Evolutionary conservation across 2,113 vertebrate species (phyloP).

Genomic region (Polyodon spathula): DNA sequence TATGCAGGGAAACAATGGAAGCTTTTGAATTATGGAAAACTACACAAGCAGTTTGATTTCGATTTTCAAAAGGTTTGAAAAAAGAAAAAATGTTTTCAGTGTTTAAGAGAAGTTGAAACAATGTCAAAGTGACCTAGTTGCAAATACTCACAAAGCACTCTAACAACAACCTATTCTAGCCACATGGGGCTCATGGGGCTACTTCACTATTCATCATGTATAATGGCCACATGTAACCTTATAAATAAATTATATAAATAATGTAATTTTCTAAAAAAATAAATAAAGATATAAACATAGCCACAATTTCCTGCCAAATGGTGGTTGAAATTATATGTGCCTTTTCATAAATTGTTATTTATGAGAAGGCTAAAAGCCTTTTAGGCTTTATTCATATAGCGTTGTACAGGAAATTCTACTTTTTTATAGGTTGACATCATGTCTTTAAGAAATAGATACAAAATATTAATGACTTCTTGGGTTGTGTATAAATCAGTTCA

Average conservation of each 20-base stretch:
- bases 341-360: conserved; percentile 57
- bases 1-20: conserved; percentile 69
- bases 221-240: conserved; percentile 28
- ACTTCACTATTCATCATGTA: neutral
- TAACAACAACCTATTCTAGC: too few species aligned
- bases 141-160: too few species aligned
- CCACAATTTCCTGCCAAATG: conserved; percentile 55
- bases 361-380: conserved; percentile 55
- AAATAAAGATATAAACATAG: conserved; percentile 54
- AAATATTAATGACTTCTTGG: conserved; percentile 66
- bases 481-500: conserved; percentile 64
- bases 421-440: conserved; percentile 69
- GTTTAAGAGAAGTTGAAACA: too few species aligned
- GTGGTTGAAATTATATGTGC: conserved; percentile 55
- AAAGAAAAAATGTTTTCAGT: too few species aligned
- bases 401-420: conserved; percentile 70
- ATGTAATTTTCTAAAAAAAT: conserved; percentile 67
- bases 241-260: conserved; percentile 34
- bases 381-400: conserved; percentile 62
- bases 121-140: too few species aligned
- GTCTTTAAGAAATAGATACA: conserved; percentile 65
- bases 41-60: conserved; percentile 54
- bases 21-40: conserved; percentile 59
- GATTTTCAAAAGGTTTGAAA: conserved; percentile 29
- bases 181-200: too few species aligned